These are phyloP conservation scores for Ischnura elegans DNA, from an alignment of 2,888 invertebrate genomes.

Conservation along the genomic window DNA sequence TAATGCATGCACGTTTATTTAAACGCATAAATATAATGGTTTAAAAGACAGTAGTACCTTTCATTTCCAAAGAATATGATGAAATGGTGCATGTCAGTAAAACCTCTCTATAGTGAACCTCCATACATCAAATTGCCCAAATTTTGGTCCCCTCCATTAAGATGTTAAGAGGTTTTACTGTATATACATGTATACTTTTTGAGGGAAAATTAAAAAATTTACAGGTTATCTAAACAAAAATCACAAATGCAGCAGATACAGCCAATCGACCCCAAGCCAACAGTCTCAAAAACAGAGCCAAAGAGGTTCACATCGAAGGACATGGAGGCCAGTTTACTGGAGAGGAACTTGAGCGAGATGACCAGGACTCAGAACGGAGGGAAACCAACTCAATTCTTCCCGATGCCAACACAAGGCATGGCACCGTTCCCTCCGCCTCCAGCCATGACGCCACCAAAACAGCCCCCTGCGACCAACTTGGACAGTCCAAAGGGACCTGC, in stretches of 20 bases:
- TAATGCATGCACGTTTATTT: too few species aligned
- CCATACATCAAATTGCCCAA: too few species aligned
- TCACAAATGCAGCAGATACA: constrained; percentile 53
- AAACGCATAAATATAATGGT: too few species aligned
- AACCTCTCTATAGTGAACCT: too few species aligned
- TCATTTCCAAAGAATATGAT: too few species aligned
- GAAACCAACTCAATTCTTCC: background rate
- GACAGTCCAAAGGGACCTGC: background rate
- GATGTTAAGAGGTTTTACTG: too few species aligned
- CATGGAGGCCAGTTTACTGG: constrained; percentile 37
- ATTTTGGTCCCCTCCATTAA: too few species aligned
- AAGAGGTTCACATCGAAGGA: background rate
- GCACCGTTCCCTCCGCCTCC: background rate
- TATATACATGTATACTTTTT: too few species aligned
- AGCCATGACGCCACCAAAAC: background rate
- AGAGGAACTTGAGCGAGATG: constrained; percentile 52
- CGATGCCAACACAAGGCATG: background rate
- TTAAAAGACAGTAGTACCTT: too few species aligned
- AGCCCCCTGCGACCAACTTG: background rate
- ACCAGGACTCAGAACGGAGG: constrained; percentile 8
- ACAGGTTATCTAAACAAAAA: constrained; percentile 45
- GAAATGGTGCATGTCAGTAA: too few species aligned
- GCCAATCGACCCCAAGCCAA: background rate
- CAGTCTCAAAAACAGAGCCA: background rate
- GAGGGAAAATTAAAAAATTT: background rate